phyloP scores from a whole-genome alignment of 2,888 invertebrate species.

The Salticus scenicus region DNA sequence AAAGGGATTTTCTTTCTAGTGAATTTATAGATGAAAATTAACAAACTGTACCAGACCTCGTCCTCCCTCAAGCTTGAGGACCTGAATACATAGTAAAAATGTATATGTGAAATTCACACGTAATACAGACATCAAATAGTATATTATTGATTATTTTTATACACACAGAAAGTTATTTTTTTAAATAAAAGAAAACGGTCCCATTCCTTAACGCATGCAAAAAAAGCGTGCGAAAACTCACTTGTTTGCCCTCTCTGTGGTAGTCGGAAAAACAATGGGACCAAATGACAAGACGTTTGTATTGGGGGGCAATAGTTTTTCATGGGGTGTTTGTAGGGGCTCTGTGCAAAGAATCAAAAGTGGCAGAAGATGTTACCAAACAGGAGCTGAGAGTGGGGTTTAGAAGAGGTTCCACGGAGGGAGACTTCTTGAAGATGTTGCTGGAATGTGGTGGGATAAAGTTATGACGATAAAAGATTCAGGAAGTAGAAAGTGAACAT shows the following conservation, averaged over 20 bases:
- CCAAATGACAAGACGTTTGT: neutral
- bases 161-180: too few relatives aligned
- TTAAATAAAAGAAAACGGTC: too few relatives aligned
- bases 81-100: too few relatives aligned
- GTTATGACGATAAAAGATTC: neutral
- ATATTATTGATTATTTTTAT: too few relatives aligned
- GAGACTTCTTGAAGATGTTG: neutral
- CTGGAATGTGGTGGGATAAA: neutral
- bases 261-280: conserved; percentile 6
- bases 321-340: conserved; percentile 12
- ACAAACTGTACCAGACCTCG: too few relatives aligned
- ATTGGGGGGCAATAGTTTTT: neutral
- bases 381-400: neutral
- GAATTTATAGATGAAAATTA: too few relatives aligned
- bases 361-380: conserved; percentile 58
- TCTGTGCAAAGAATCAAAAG: conserved; percentile 30
- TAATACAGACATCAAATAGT: too few relatives aligned
- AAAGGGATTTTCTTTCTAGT: too few relatives aligned
- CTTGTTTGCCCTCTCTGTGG: neutral
- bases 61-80: too few relatives aligned
- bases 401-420: neutral
- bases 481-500: neutral
- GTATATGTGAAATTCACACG: too few relatives aligned
- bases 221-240: neutral
- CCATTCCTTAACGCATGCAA: neutral